phyloP scores from a whole-genome alignment of 2,113 vertebrate species.

The Austrofundulus limnaeus region DNA sequence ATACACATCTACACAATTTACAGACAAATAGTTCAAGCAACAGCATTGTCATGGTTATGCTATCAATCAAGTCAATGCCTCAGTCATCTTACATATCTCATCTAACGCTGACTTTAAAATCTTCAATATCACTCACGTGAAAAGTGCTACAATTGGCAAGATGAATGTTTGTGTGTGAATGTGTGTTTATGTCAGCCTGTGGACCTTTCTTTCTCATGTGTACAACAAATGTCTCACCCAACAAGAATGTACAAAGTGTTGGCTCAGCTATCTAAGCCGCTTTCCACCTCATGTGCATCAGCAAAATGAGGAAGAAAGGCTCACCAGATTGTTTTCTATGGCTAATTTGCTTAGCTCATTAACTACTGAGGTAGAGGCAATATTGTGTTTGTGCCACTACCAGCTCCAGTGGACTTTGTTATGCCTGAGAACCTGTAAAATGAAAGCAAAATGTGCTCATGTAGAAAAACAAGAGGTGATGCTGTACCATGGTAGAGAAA shows the following conservation, averaged over 20 bases:
- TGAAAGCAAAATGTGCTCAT: slow-evolving; percentile 40
- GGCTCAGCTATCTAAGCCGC: slow-evolving; percentile 48
- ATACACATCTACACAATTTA: too few species aligned
- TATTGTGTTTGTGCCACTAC: slow-evolving; percentile 77
- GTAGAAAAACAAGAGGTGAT: slow-evolving; percentile 2
- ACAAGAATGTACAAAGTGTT: slow-evolving; percentile 40
- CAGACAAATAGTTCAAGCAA: slow-evolving; percentile 1
- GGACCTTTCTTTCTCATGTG: neutral
- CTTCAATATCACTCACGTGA: neutral
- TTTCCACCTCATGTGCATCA: slow-evolving; percentile 48
- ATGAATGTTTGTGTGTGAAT: neutral
- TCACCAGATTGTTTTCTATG: slow-evolving; percentile 73
- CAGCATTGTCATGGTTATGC: slow-evolving; percentile 47
- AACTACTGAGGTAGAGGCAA: slow-evolving; percentile 78
- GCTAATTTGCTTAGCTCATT: slow-evolving; percentile 80
- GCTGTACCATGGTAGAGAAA: slow-evolving; percentile 34
- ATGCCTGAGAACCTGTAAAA: slow-evolving; percentile 67
- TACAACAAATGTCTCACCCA: slow-evolving; percentile 20
- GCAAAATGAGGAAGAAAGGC: slow-evolving; percentile 65
- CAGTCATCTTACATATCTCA: slow-evolving; percentile 37
- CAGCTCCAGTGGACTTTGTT: slow-evolving; percentile 65
- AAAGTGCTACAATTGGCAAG: neutral
- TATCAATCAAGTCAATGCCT: slow-evolving; percentile 42
- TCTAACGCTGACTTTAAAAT: slow-evolving; percentile 42
- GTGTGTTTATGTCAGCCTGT: neutral